These are phyloP conservation scores for Drosophila lacteicornis DNA, from an alignment of 1,140 invertebrate genomes.

Conservation along the genomic window DNA sequence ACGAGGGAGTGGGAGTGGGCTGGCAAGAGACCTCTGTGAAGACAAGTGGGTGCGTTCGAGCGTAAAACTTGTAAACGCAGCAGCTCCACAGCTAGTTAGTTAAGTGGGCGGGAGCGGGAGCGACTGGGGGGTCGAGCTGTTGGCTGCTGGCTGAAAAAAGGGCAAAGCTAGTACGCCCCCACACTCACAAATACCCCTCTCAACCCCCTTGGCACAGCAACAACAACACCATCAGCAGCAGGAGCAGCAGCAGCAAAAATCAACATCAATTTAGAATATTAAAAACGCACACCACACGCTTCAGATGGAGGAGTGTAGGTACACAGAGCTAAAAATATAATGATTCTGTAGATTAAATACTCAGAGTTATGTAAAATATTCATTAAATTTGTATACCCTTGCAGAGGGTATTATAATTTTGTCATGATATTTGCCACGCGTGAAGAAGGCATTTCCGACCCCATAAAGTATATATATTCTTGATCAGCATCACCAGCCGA, in stretches of 20 bases:
- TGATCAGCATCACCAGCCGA: too few species aligned
- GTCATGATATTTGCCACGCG: too few species aligned
- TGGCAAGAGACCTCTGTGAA: constrained; percentile 66
- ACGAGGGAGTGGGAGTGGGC: constrained; percentile 11
- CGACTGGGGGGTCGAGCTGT: background rate
- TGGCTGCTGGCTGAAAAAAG: constrained; percentile 27
- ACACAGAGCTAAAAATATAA: constrained; percentile 11
- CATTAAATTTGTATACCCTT: too few species aligned
- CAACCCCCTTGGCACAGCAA: constrained; percentile 25
- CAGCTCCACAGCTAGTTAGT: constrained; percentile 77
- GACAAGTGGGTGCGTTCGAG: constrained; percentile 83
- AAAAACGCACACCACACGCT: constrained; percentile 70
- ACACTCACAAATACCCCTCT: background rate
- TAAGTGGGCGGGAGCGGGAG: constrained; percentile 68
- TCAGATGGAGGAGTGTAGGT: constrained; percentile 7
- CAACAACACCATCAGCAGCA: constrained; percentile 17
- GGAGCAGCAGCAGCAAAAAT: constrained; percentile 59
- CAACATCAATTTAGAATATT: constrained; percentile 83
- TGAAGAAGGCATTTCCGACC: too few species aligned
- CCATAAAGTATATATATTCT: too few species aligned
- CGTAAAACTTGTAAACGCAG: constrained; percentile 80
- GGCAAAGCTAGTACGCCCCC: constrained; percentile 21
- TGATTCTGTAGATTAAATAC: background rate
- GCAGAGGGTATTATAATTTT: too few species aligned
- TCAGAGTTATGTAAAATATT: background rate